phyloP scores from a whole-genome alignment of 2,888 invertebrate genomes.

The Lochmaea crataegi region DNA sequence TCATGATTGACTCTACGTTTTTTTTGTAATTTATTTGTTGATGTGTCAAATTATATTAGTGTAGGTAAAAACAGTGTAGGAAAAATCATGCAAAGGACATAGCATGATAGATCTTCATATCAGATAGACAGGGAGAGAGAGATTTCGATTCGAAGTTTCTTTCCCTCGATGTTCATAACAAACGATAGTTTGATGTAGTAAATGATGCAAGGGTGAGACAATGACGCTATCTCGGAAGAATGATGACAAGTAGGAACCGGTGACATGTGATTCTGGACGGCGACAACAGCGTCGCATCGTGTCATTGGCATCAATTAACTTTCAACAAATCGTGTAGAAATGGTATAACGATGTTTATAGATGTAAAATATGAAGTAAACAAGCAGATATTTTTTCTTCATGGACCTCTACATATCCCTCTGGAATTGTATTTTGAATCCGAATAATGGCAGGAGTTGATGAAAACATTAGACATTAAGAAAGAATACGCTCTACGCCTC shows the following conservation, averaged over 20 bases:
- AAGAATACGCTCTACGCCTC: no score
- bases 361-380: no score
- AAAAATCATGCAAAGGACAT: slow-evolving; percentile 14
- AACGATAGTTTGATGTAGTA: slow-evolving; percentile 65
- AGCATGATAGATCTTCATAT: slow-evolving; percentile 19
- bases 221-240: slow-evolving; percentile 64
- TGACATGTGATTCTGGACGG: slow-evolving; percentile 48
- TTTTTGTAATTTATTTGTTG: no score
- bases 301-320: no score
- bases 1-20: no score
- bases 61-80: background rate
- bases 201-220: slow-evolving; percentile 66
- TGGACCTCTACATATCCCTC: no score
- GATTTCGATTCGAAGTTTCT: slow-evolving; percentile 30
- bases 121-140: slow-evolving; percentile 1
- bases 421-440: no score
- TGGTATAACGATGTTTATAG: no score
- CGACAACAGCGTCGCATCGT: slow-evolving; percentile 41
- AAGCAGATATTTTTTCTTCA: no score
- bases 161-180: slow-evolving; percentile 55
- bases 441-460: no score
- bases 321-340: no score
- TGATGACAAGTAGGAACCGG: slow-evolving; percentile 61
- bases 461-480: no score
- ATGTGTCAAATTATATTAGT: background rate